phyloP scores from a whole-genome alignment of 1,140 invertebrate genomes.

The Drosophila lacertosa region DNA sequence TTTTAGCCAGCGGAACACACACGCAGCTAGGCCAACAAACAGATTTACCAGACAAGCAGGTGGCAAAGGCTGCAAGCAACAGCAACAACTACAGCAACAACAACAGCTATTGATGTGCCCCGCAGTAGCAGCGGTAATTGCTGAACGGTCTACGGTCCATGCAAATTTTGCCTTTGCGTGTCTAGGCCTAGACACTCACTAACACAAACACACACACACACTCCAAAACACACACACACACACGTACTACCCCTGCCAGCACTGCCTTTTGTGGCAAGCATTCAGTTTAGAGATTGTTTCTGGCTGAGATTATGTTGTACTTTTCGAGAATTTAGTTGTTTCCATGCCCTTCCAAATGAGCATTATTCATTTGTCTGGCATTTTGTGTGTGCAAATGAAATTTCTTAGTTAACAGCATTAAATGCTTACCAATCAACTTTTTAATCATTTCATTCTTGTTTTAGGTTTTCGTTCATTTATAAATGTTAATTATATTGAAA shows the following conservation, averaged over 20 bases:
- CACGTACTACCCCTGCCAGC: conserved; percentile 3
- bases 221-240: not conserved
- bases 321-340: conserved; percentile 48
- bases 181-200: conserved; percentile 24
- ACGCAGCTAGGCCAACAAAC: conserved; percentile 52
- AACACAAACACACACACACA: not conserved
- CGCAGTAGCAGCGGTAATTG: conserved; percentile 72
- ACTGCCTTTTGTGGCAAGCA: conserved; percentile 7
- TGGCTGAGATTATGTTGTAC: conserved; percentile 68
- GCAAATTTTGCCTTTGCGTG: conserved; percentile 67
- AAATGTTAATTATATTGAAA: no score
- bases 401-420: no score
- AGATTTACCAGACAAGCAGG: conserved; percentile 78
- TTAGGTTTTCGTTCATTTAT: no score
- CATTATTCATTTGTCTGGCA: not conserved
- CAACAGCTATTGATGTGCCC: conserved; percentile 60
- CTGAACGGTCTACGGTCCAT: conserved; percentile 45
- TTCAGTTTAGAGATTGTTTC: conserved; percentile 15
- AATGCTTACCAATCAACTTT: no score
- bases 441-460: no score
- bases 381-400: conserved; percentile 3
- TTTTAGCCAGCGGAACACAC: conserved; percentile 77
- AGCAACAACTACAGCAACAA: conserved; percentile 17
- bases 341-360: not conserved
- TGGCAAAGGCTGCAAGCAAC: conserved; percentile 66